Base-by-base conservation (phyloP, 2,113 vertebrate genomes). In the Geococcyx californianus region DNA sequence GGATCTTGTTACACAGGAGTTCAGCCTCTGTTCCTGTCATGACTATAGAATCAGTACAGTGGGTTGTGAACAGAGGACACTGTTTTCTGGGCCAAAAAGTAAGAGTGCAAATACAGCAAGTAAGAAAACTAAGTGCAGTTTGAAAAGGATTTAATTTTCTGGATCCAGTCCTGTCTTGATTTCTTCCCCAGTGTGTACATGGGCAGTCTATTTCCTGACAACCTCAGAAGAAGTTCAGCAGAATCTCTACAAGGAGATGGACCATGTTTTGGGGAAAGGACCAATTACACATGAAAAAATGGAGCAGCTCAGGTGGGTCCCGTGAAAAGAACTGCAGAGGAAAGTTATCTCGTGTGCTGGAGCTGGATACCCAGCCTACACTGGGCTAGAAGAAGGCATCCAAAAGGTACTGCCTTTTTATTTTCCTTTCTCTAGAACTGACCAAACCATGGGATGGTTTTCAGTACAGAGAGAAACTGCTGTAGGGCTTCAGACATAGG, bases 121-220 rank as follows among this genome's bases (percentile, higher is more conserved):
- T 59, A 66, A 84, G 55, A 85, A 85, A 64, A 68, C 31, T 47
- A n/a, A 75, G 54, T 34, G 34, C 33, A 16, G 12, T 73, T 76
- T 82, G 20, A 69, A 69, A 95, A 62, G 29, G 24, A 49, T 49
- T 92, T 62, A 36, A 76, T 95, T 89, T 93, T 84, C 40, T 84
- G 19, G 10, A 16, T 70, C 12, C 14, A n/a, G 9, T 49, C 66
- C 89, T 94, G 64, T 89, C 34, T 66, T 96, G 78, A 51, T 96
- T 91, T 92, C 90, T 97, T 89, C 90, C 60, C 34, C 94, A 99
- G 99, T 99, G 97, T 99, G 99, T 74, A 99, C 98, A 85, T 99
- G 99, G 99, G 98, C 98, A 33, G 97, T 99, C n/a, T 99, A 98
- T 95, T 99, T 99, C 97, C 97, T 99, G 95, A 98, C 99, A 33